Percentiles rank a stretch among this genome's conserved stretches.
Evolutionary conservation across 2,888 invertebrate species (phyloP).

Genomic region (Litoditis marina): DNA sequence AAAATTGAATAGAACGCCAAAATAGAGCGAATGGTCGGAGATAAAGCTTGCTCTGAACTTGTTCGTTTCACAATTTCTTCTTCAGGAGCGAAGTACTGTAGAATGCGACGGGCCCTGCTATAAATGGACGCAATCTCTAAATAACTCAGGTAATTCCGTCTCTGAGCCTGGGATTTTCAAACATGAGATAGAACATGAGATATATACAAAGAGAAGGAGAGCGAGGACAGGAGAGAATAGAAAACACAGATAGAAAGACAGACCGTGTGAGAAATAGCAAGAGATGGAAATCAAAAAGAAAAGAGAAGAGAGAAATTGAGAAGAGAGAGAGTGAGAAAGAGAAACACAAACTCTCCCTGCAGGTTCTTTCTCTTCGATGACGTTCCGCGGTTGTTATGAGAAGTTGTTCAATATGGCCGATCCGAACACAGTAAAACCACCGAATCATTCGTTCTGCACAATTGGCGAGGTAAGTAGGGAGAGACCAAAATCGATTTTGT

Average conservation of each 20-base stretch:
- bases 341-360: not conserved
- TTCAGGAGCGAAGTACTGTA: conserved; percentile 48
- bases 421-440: conserved; percentile 33
- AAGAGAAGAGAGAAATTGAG: too few relatives aligned
- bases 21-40: too few relatives aligned
- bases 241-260: too few relatives aligned
- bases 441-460: conserved; percentile 45
- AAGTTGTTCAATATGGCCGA: conserved; percentile 40
- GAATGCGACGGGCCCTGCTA: conserved; percentile 56
- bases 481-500: too few relatives aligned
- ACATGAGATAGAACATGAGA: too few relatives aligned
- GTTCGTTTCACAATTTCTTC: conserved; percentile 13
- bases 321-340: too few relatives aligned
- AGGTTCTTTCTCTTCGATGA: conserved; percentile 52
- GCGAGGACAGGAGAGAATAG: too few relatives aligned
- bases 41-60: not conserved
- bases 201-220: too few relatives aligned
- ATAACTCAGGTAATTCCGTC: conserved; percentile 53
- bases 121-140: conserved; percentile 57
- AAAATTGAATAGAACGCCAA: too few relatives aligned
- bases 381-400: conserved; percentile 56
- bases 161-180: too few relatives aligned
- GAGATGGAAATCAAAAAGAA: too few relatives aligned
- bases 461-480: conserved; percentile 26
- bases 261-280: too few relatives aligned